Conservation (phyloP, 2,888 invertebrate genomes). For the Rhabditophanes sp. region DNA sequence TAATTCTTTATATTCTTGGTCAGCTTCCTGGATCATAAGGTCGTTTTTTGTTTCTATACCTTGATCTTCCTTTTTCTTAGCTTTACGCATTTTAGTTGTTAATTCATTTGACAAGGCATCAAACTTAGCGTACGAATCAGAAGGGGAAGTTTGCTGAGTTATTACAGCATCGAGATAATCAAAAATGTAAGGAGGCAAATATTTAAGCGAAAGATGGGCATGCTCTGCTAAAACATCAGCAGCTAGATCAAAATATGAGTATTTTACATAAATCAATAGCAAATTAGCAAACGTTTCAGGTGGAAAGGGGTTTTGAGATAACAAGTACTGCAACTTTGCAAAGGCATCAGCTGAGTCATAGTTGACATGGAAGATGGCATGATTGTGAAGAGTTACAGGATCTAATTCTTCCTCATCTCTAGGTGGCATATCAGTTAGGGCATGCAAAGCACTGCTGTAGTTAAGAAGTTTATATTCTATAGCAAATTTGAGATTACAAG, state of each 20-base stretch:
- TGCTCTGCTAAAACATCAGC: constrained; percentile 95
- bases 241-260: constrained; percentile 77
- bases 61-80: constrained; percentile 5
- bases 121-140: constrained; percentile 83
- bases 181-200: constrained; percentile 55
- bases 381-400: constrained; percentile 88
- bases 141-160: constrained; percentile 85
- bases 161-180: constrained; percentile 90
- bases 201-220: constrained; percentile 84
- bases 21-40: constrained; percentile 53
- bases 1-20: constrained; percentile 75
- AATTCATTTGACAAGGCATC: constrained; percentile 80
- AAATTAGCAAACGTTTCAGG: constrained; percentile 93
- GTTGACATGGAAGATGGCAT: constrained; percentile 78
- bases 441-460: constrained; percentile 25
- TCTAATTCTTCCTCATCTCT: constrained; percentile 88
- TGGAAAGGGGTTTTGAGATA: constrained; percentile 88
- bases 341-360: constrained; percentile 73
- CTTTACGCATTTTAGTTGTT: constrained; percentile 65
- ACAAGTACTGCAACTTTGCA: constrained; percentile 75
- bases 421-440: constrained; percentile 52
- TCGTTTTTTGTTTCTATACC: constrained; percentile 7
- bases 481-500: constrained; percentile 92
- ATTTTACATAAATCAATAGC: constrained; percentile 79
- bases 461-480: constrained; percentile 91